Base-by-base conservation (phyloP, 1,140 invertebrate genomes). In the Luehdorfia chinensis region DNA sequence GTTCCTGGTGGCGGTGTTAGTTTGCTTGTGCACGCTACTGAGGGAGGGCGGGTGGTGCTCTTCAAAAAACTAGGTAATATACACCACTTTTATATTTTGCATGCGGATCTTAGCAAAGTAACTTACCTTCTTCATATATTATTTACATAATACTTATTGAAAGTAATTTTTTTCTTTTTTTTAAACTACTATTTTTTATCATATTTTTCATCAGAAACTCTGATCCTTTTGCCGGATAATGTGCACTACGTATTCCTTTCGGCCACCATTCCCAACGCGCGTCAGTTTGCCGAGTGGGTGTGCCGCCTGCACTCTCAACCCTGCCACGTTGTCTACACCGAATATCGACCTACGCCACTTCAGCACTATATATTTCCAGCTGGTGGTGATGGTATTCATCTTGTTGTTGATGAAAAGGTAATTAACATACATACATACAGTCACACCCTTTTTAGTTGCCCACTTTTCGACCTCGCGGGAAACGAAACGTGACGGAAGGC, bases 181-280 rank as follows among this genome's bases (percentile, higher is more conserved):
- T 15, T 6, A 50, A 18, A 11, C 8, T 28, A 9, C 25, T 19
- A 11, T 15, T n/a, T 43, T 31, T 32, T 21, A 23, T 23, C 7
- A 19, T 21, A 21, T 21, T 33, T 46, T 23, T 8, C 14, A 58
- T 6, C 44, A 90, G 98, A 99, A 89, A 99, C 98, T 0, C 91
- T 99, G 9, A 99, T 99, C 73, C 87, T 99, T 9, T 83, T 99
- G 14, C 98, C 98, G 0, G 96, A 99, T 74, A 98, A 98, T 83
- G 97, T 99, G 0, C 97, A 97, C 75, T 99, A 98, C 85, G 98
- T 99, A 2, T 99, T 99, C 83, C 89, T 99, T 0, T 99, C 98
- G 15, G 98, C 98, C 13, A 99, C 98, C 0, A 99, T 99, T 71
- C 98, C 98, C 3, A 99, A 99, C 88, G 98, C 98, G 2, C 89